A percentile compares a stretch with the other conserved stretches of the same genome.
Conservation (phyloP, 2,888 invertebrate genomes). For the Drosophila antonietae region DNA sequence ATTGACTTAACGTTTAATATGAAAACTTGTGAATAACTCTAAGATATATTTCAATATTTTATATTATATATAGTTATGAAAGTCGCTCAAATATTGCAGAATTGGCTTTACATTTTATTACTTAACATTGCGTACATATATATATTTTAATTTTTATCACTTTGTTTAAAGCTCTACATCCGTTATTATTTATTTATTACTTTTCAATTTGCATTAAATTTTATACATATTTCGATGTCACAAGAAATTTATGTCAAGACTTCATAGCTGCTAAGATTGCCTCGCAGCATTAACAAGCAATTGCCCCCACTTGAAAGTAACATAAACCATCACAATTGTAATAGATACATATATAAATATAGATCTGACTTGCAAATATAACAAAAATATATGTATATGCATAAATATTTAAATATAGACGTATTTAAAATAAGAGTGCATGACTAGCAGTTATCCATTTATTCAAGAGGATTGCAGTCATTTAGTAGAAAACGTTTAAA, state of each 20-base stretch:
- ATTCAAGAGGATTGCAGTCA: not conserved
- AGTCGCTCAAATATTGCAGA: not conserved
- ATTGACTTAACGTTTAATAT: not conserved
- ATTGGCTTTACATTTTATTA: not conserved
- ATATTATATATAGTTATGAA: not conserved
- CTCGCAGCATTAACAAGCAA: constrained; percentile 14
- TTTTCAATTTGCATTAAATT: constrained; percentile 24
- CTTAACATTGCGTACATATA: not conserved
- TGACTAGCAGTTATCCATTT: constrained; percentile 9
- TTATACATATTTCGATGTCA: constrained; percentile 19
- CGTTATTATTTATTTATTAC: constrained; percentile 1
- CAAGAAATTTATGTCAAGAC: constrained; percentile 28
- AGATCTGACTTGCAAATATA: constrained; percentile 18
- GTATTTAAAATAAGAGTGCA: not conserved
- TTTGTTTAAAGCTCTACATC: not conserved
- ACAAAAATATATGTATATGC: not conserved
- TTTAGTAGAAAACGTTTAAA: not conserved
- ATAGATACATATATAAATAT: not conserved
- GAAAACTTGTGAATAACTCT: too few relatives aligned
- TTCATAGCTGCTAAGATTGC: constrained; percentile 2
- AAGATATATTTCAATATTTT: too few relatives aligned
- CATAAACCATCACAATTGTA: constrained; percentile 24
- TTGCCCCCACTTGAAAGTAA: constrained; percentile 31
- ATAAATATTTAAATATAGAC: not conserved
- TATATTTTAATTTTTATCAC: not conserved